Evolutionary conservation across 2,888 invertebrate species (phyloP).

Genomic region (Monopis laevigella): DNA sequence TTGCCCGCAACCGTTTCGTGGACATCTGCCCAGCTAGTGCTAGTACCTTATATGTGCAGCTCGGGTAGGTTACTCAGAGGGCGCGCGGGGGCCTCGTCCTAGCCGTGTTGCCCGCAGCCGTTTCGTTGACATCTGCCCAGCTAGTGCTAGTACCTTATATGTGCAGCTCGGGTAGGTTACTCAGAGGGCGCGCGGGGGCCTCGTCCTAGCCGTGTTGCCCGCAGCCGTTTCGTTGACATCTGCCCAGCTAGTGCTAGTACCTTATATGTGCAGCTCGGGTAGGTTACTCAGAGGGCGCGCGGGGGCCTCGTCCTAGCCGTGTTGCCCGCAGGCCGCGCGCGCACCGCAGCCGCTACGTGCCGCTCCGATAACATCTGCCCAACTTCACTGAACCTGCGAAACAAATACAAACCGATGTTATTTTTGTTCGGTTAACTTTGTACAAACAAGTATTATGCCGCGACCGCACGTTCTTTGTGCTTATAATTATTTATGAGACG

Average conservation of each 20-base stretch:
- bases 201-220: slow-evolving; percentile 43
- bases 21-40: no score
- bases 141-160: slow-evolving; percentile 6
- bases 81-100: slow-evolving; percentile 40
- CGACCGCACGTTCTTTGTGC: no score
- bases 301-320: slow-evolving; percentile 36
- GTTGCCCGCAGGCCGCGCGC: slow-evolving; percentile 54
- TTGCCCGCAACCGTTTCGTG: slow-evolving; percentile 53
- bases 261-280: slow-evolving; percentile 29
- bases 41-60: slow-evolving; percentile 25
- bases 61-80: slow-evolving; percentile 45
- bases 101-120: slow-evolving; percentile 50
- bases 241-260: slow-evolving; percentile 21
- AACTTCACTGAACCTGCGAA: slow-evolving; percentile 2
- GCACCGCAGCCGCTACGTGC: slow-evolving; percentile 24
- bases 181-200: slow-evolving; percentile 49
- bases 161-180: slow-evolving; percentile 39
- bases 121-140: slow-evolving; percentile 43
- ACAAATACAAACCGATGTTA: neutral
- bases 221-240: slow-evolving; percentile 49
- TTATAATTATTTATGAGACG: no score
- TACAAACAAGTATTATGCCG: no score
- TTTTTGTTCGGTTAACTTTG: no score
- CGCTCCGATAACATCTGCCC: slow-evolving; percentile 9
- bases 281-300: slow-evolving; percentile 54